phyloP scores from a whole-genome alignment of 2,113 vertebrate species.

The Thamnaconus septentrionalis region DNA sequence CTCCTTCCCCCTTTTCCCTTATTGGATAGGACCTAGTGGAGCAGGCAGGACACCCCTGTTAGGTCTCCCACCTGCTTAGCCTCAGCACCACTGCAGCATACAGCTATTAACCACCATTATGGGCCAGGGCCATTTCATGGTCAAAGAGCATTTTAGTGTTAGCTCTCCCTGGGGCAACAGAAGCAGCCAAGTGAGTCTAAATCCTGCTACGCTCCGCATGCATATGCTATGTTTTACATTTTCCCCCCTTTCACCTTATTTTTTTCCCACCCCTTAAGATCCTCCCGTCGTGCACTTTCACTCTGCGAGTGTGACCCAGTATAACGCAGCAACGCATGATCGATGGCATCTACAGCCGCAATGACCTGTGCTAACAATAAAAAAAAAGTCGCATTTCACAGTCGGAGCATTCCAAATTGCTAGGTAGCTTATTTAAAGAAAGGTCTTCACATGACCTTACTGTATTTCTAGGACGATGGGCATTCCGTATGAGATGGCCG shows the following conservation, averaged over 20 bases:
- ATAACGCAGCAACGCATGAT: conserved; percentile 55
- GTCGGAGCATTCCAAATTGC: background rate
- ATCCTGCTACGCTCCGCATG: conserved; percentile 42
- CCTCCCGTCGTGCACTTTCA: conserved; percentile 66
- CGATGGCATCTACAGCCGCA: conserved; percentile 70
- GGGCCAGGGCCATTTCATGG: conserved; percentile 74
- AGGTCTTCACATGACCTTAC: background rate
- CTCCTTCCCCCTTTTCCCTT: conserved; percentile 21
- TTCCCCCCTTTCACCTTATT: conserved; percentile 31
- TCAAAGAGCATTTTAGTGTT: conserved; percentile 80
- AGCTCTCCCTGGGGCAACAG: conserved; percentile 64
- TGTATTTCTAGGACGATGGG: conserved; percentile 5
- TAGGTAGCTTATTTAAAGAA: background rate
- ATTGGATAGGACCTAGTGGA: conserved; percentile 35
- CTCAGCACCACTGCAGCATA: conserved; percentile 50
- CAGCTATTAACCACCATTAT: conserved; percentile 79
- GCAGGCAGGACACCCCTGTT: conserved; percentile 47
- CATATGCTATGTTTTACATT: conserved; percentile 58
- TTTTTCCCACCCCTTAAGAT: conserved; percentile 29
- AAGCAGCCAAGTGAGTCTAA: conserved; percentile 63
- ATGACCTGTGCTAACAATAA: conserved; percentile 39
- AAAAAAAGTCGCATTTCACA: background rate
- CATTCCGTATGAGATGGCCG: conserved; percentile 1
- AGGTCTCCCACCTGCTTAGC: conserved; percentile 31
- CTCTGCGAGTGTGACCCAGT: conserved; percentile 66